Percentiles rank a stretch among this genome's conserved stretches.
Evolutionary conservation across 2,113 vertebrate genomes (phyloP).

Genomic region (Eira barbara): DNA sequence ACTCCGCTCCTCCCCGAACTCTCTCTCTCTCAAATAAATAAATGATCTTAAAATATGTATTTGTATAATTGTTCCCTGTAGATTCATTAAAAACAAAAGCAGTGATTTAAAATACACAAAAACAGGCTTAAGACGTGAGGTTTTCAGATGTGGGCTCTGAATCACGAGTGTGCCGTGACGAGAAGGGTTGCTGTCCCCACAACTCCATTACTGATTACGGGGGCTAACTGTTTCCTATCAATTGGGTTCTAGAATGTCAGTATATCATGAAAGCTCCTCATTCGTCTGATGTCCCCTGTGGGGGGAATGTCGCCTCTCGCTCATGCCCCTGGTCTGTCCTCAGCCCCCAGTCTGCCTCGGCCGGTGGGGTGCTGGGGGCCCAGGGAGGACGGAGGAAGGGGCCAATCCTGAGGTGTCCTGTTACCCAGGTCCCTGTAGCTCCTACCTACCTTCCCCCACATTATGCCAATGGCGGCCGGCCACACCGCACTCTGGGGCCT

Average conservation of each 20-base stretch:
- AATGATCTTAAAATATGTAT: neutral
- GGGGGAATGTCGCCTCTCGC: fast-evolving
- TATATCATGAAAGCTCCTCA: fast-evolving
- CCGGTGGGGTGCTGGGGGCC: neutral
- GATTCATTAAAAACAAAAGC: neutral
- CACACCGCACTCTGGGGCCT: neutral
- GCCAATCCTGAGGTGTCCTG: neutral
- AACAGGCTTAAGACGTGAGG: neutral
- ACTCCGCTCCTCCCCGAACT: neutral
- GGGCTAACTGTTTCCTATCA: neutral
- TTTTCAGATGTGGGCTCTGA: neutral
- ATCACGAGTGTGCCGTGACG: fast-evolving
- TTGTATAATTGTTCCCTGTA: neutral
- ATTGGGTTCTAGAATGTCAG: no score
- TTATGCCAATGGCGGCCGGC: no score
- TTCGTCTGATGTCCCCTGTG: neutral
- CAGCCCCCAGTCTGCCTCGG: neutral
- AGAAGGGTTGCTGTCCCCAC: neutral
- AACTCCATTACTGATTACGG: neutral
- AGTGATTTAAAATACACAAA: neutral
- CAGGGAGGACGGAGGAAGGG: neutral
- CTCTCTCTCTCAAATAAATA: neutral
- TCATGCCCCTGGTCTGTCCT: neutral
- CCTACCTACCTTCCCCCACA: neutral
- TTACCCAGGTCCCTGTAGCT: neutral